Percentiles rank a stretch among this genome's conserved stretches.
Evolutionary conservation across 2,113 vertebrate species (phyloP).

Genomic region (Notarius quadriscutis): DNA sequence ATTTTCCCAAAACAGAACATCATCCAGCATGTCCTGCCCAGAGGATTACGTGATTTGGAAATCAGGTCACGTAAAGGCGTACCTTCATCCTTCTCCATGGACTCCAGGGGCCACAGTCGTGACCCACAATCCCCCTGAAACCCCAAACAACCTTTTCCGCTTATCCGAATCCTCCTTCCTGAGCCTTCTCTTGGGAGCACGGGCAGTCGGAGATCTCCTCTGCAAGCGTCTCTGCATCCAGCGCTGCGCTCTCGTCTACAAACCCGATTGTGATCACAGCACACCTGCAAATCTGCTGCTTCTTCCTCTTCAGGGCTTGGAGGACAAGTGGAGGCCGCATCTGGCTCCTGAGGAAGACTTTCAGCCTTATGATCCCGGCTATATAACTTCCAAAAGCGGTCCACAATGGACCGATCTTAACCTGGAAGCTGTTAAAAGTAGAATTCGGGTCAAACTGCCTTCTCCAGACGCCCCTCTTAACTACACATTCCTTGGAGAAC

Average conservation of each 20-base stretch:
- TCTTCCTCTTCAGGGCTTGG: conserved; percentile 72
- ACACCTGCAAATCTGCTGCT: conserved; percentile 58
- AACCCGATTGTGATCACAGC: conserved; percentile 39
- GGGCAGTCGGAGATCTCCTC: conserved; percentile 62
- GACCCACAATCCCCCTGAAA: conserved; percentile 49
- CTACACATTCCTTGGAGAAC: conserved; percentile 66
- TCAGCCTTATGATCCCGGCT: conserved; percentile 64
- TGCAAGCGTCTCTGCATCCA: conserved; percentile 63
- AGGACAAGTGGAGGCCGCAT: conserved; percentile 69
- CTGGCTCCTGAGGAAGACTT: conserved; percentile 68
- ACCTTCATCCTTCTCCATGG: conserved; percentile 71
- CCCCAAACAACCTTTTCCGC: conserved; percentile 64
- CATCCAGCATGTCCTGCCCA: conserved; percentile 27
- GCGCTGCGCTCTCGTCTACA: conserved; percentile 71
- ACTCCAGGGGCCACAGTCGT: conserved; percentile 70
- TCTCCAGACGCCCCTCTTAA: conserved; percentile 49
- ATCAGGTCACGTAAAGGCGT: conserved; percentile 65
- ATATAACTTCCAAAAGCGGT: conserved; percentile 71
- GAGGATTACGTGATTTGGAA: conserved; percentile 67
- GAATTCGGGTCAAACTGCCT: conserved; percentile 63
- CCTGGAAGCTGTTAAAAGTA: conserved; percentile 61
- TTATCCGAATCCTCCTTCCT: conserved; percentile 61
- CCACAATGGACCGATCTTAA: conserved; percentile 64
- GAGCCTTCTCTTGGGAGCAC: conserved; percentile 64
- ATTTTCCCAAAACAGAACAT: conserved; percentile 58